These are phyloP conservation scores for Macaria liturata DNA, from an alignment of 2,888 invertebrate species.

Conservation along the genomic window DNA sequence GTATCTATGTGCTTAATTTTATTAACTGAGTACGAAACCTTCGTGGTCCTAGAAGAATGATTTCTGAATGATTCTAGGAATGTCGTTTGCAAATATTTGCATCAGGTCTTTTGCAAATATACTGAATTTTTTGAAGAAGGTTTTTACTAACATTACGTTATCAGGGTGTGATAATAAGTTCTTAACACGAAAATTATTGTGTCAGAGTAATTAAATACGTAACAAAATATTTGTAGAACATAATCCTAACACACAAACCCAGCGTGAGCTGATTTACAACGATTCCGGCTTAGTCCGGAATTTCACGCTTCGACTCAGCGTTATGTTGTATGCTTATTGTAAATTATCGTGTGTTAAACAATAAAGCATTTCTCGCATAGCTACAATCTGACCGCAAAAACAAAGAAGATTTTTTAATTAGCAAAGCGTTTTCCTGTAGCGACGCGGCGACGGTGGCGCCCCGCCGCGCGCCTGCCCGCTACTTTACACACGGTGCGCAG, in stretches of 20 bases:
- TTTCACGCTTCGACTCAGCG: conserved; percentile 58
- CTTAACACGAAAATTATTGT: too few species aligned
- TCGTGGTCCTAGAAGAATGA: too few species aligned
- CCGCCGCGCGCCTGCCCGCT: conserved; percentile 68
- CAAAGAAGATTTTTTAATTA: conserved; percentile 76
- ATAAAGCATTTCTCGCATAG: conserved; percentile 66
- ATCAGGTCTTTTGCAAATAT: too few species aligned
- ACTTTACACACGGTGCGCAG: conserved; percentile 70
- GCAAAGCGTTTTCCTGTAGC: conserved; percentile 62
- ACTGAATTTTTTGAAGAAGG: too few species aligned
- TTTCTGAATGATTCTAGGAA: too few species aligned
- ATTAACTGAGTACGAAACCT: too few species aligned
- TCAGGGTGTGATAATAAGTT: too few species aligned
- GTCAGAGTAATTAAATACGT: too few species aligned
- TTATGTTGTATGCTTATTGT: conserved; percentile 47
- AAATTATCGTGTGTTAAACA: conserved; percentile 66
- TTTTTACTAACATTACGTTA: too few species aligned
- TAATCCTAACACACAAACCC: conserved; percentile 28
- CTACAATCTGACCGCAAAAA: conserved; percentile 65
- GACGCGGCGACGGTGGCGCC: conserved; percentile 46
- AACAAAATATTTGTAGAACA: too few species aligned
- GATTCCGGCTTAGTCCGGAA: conserved; percentile 53
- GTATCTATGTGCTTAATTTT: too few species aligned
- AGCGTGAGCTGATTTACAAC: conserved; percentile 50
- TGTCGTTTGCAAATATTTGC: too few species aligned